Evolutionary conservation across 2,888 invertebrate genomes (phyloP).

Genomic region (Ischnus inquisitorius): DNA sequence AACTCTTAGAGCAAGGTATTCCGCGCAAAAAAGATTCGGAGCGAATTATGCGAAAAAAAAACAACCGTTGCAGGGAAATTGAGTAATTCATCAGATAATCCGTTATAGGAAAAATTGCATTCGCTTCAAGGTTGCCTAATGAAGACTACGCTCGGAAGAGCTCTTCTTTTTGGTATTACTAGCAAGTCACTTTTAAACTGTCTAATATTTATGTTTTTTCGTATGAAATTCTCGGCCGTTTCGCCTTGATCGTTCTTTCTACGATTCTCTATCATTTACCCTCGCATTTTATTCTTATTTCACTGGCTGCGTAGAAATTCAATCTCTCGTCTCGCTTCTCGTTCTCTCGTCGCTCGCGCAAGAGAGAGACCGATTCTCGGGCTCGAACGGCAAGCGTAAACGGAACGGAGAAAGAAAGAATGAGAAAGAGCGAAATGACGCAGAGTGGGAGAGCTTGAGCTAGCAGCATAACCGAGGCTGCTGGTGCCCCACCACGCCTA

Average conservation of each 20-base stretch:
- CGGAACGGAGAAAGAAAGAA: conserved; percentile 50
- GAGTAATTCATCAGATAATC: background rate
- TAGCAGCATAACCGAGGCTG: conserved; percentile 60
- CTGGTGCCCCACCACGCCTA: conserved; percentile 60
- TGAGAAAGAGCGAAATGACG: conserved; percentile 55
- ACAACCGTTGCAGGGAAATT: background rate
- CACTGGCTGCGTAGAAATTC: conserved; percentile 42
- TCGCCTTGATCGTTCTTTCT: conserved; percentile 76
- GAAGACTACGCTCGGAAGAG: background rate
- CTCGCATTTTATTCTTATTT: conserved; percentile 32
- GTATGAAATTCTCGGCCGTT: background rate
- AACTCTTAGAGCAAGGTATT: background rate
- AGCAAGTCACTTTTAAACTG: background rate
- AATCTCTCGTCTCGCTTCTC: conserved; percentile 53
- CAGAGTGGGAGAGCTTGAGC: conserved; percentile 49
- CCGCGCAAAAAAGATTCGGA: background rate
- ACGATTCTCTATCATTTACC: conserved; percentile 66
- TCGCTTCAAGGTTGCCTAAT: background rate
- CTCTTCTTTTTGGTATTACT: background rate
- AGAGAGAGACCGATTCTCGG: conserved; percentile 29
- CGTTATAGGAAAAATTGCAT: background rate
- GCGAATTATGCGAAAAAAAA: background rate
- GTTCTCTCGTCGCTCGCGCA: conserved; percentile 19
- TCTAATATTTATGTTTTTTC: background rate
- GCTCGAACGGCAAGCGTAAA: conserved; percentile 49